Evolutionary conservation across 2,113 vertebrate genomes (phyloP).

Genomic region (Anser brachyrhynchus): DNA sequence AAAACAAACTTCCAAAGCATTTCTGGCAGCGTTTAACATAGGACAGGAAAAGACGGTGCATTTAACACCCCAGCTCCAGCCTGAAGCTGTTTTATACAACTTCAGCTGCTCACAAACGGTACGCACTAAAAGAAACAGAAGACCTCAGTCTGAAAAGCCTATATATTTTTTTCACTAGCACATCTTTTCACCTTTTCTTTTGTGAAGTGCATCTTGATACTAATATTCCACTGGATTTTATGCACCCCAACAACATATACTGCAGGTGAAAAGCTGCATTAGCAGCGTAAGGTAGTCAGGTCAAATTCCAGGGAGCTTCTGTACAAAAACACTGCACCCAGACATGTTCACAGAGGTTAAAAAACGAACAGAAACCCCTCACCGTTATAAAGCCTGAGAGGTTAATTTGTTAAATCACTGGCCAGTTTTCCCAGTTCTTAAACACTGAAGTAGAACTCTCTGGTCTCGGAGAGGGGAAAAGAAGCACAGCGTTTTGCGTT

Average conservation of each 20-base stretch:
- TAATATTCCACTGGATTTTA: neutral
- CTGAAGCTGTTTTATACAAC: neutral
- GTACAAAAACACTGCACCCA: neutral
- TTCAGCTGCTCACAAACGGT: neutral
- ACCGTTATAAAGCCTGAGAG: neutral
- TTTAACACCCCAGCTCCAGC: neutral
- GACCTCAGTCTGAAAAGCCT: neutral
- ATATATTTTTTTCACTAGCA: neutral
- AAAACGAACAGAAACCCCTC: neutral
- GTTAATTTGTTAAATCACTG: neutral
- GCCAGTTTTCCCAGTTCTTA: neutral
- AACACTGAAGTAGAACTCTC: rapidly evolving
- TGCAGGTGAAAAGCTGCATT: neutral
- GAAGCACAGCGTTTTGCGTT: rapidly evolving
- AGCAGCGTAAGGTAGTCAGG: rapidly evolving
- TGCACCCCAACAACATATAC: neutral
- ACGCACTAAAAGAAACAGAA: neutral
- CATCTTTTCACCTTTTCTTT: neutral
- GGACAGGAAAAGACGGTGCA: neutral
- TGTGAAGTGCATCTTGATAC: neutral
- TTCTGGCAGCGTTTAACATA: neutral
- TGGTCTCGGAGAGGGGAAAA: neutral
- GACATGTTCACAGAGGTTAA: neutral
- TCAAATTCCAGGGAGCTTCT: neutral
- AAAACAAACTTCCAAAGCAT: neutral